Percentiles rank a stretch among this genome's conserved stretches.
These are phyloP conservation scores for Centropyge bicolor DNA, from an alignment of 2,797 vertebrate genomes.

Conservation along the genomic window DNA sequence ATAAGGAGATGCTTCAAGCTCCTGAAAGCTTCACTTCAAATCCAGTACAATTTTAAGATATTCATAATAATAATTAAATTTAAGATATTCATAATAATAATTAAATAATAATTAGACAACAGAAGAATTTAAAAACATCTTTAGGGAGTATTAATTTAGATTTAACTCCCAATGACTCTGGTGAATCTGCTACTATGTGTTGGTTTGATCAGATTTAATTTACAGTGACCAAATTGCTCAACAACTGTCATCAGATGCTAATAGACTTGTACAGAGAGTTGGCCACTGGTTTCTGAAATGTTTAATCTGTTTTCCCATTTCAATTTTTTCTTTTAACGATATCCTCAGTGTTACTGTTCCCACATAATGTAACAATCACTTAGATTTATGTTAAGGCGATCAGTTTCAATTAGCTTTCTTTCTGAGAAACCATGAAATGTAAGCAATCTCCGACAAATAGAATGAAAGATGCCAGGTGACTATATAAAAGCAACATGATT, in stretches of 20 bases:
- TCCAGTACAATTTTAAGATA: neutral
- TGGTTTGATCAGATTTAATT: neutral
- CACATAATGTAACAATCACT: neutral
- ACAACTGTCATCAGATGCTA: neutral
- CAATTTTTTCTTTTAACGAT: neutral
- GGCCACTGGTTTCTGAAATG: neutral
- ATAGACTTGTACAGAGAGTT: neutral
- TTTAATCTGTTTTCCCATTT: neutral
- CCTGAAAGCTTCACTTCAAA: neutral
- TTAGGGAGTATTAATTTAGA: neutral
- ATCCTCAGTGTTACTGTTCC: neutral
- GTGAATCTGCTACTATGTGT: neutral
- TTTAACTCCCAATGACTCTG: neutral
- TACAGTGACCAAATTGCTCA: neutral
- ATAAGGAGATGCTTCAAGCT: neutral
- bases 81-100: too few species aligned
- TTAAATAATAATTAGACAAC: too few species aligned
- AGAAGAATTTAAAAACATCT: neutral
- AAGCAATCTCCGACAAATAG: neutral
- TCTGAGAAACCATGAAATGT: neutral
- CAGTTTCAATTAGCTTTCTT: neutral
- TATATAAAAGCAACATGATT: neutral
- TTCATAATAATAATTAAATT: neutral
- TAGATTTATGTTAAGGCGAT: neutral
- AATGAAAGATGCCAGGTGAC: neutral